Percentiles rank a stretch among this genome's conserved stretches.
Conservation (phyloP, 2,797 vertebrate genomes). For the Melanotaenia nigrans region DNA sequence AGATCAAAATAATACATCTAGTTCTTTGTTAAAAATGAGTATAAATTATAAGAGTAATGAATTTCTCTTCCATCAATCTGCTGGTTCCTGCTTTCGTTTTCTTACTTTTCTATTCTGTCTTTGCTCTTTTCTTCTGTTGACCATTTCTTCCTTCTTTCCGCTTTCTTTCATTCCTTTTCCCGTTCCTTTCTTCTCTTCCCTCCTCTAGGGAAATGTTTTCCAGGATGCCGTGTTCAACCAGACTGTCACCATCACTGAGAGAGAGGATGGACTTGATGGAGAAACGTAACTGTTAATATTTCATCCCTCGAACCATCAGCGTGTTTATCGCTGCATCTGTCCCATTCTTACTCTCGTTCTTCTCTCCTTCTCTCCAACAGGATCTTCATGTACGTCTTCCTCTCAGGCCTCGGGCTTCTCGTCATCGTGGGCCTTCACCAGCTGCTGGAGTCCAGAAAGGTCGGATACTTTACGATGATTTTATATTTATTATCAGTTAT, state of each 20-base stretch:
- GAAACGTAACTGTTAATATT: slow-evolving; percentile 86
- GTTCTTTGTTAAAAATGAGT: too few species aligned
- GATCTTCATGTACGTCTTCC: slow-evolving; percentile 98
- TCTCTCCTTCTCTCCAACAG: slow-evolving; percentile 68
- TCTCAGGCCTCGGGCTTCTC: slow-evolving; percentile 93
- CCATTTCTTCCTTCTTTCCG: background rate
- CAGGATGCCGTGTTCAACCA: slow-evolving; percentile 99
- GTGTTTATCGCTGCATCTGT: background rate
- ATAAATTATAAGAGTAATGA: too few species aligned
- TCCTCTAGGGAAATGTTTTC: slow-evolving; percentile 89
- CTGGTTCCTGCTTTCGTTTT: background rate
- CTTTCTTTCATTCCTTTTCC: fast-evolving
- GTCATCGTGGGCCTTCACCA: slow-evolving; percentile 94
- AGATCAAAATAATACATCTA: background rate
- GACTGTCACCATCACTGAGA: slow-evolving; percentile 95
- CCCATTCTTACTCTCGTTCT: background rate
- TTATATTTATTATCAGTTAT: background rate
- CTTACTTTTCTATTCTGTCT: background rate
- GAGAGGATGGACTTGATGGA: slow-evolving; percentile 94
- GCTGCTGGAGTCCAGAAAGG: slow-evolving; percentile 96
- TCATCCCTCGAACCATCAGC: too few species aligned
- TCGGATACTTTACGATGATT: slow-evolving; percentile 46
- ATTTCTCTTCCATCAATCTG: background rate
- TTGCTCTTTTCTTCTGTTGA: background rate
- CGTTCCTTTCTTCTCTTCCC: background rate